A percentile compares a stretch with the other conserved stretches of the same genome.
Evolutionary conservation across 1,140 invertebrate species (phyloP).

Genomic region (Luehdorfia chinensis): DNA sequence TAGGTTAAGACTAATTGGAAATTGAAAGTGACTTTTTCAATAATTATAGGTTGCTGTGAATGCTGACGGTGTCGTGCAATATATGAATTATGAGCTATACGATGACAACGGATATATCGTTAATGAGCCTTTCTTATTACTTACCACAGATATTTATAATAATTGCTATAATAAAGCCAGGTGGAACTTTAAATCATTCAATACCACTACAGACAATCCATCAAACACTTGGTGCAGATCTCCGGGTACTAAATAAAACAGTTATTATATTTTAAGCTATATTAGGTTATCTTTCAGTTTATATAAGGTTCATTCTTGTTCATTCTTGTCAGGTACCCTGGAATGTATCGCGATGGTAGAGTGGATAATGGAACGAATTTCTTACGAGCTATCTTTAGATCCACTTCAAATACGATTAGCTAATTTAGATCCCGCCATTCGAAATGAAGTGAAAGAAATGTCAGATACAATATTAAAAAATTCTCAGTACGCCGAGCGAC

Average conservation of each 20-base stretch:
- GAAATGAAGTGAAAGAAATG: conserved; percentile 70
- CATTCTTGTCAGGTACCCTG: conserved; percentile 76
- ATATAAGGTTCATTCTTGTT: too few relatives aligned
- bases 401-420: conserved; percentile 81
- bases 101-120: conserved; percentile 79
- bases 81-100: conserved; percentile 78
- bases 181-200: conserved; percentile 77
- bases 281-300: too few relatives aligned
- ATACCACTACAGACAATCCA: conserved; percentile 80
- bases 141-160: conserved; percentile 24
- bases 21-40: too few relatives aligned
- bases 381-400: conserved; percentile 81
- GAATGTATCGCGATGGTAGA: conserved; percentile 84
- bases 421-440: conserved; percentile 77
- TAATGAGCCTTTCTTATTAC: conserved; percentile 71
- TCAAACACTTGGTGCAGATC: conserved; percentile 79
- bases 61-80: conserved; percentile 80
- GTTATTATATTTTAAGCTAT: too few relatives aligned
- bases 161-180: conserved; percentile 78
- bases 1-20: too few relatives aligned
- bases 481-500: conserved; percentile 79
- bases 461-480: conserved; percentile 77
- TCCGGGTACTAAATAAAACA: conserved; percentile 77
- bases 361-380: conserved; percentile 90
- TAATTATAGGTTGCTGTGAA: conserved; percentile 77